A percentile compares a stretch with the other conserved stretches of the same genome.
Evolutionary conservation across 2,888 invertebrate genomes (phyloP).

Genomic region (Acleris literana): DNA sequence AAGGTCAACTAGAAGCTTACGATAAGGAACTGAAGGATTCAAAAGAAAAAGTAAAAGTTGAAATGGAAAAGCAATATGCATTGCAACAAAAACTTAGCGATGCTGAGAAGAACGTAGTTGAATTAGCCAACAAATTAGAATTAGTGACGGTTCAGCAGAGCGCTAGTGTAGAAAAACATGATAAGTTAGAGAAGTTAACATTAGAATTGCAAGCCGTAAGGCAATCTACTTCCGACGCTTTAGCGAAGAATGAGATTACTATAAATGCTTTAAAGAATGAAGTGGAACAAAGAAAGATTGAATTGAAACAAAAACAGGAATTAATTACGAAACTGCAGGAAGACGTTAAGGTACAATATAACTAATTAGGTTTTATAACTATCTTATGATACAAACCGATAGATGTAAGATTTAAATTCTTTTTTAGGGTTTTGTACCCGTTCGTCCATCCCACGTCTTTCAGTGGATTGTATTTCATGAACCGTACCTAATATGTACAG

Average conservation of each 20-base stretch:
- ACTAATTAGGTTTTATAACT: no score
- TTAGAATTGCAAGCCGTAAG: slow-evolving; percentile 71
- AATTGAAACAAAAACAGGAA: slow-evolving; percentile 70
- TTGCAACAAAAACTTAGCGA: slow-evolving; percentile 66
- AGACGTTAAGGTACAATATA: slow-evolving; percentile 65
- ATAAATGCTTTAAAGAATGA: slow-evolving; percentile 67
- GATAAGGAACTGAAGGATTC: slow-evolving; percentile 69
- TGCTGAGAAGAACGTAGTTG: slow-evolving; percentile 64
- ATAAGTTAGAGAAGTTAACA: slow-evolving; percentile 70
- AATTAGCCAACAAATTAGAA: slow-evolving; percentile 73
- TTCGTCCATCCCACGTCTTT: no score
- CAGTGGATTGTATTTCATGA: no score
- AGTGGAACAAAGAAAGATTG: slow-evolving; percentile 67
- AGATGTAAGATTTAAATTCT: no score
- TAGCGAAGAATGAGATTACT: slow-evolving; percentile 65
- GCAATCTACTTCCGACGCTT: slow-evolving; percentile 62
- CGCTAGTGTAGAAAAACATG: slow-evolving; percentile 68
- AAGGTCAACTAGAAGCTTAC: slow-evolving; percentile 82
- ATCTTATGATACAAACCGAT: no score
- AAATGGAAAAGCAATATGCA: slow-evolving; percentile 67
- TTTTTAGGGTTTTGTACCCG: no score
- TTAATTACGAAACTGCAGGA: slow-evolving; percentile 66
- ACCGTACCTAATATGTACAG: no score
- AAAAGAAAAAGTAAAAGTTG: slow-evolving; percentile 65
- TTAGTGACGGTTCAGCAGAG: slow-evolving; percentile 70